Evolutionary conservation across 2,888 invertebrate genomes (phyloP), one percentile per base, ranked within the genome.

Genomic region (Tortrix viridana): DNA sequence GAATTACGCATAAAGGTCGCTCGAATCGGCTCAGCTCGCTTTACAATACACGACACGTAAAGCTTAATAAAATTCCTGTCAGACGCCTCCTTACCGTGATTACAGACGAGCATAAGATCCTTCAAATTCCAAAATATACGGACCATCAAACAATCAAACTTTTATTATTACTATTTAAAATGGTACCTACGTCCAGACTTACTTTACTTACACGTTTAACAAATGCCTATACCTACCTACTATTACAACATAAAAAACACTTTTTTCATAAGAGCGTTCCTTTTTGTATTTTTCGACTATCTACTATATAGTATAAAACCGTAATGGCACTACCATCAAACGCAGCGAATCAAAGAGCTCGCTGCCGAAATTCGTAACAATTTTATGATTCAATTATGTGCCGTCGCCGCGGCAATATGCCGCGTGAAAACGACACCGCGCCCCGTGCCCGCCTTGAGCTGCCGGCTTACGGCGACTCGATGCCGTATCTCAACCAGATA

Each of bases 311-410:
- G 0, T 26, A 26, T 32, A 41, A 41, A 14, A 41, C 5, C 41
- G 1, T 14, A 41, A 16, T 26, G 52, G 18, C 9, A 12, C 48
- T 57, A 9, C 43, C 44, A 16, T 54, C 43, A 64, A 66, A 57
- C 60, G 57, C 58, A 53, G 41, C 22, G 74, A 84, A 80, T 83
- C 80, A 83, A 82, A 83, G 75, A 75, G 77, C 74, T 71, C 70
- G 46, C 57, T 65, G 68, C 73, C 77, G 69, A 84, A 85, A 83
- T 82, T 80, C 76, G 78, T 77, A 71, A 80, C 82, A 81, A 83
- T 86, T 87, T 84, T 83, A 83, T 85, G 84, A 88, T 85, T 85
- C 82, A 85, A 88, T 88, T 86, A 85, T 75, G 74, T 74, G 74
- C 74, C 79, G 74, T 22, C 49, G 75, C 80, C 79, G 76, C 80